Conservation (phyloP, 2,888 invertebrate species). For the Acanthosepion esculentum region DNA sequence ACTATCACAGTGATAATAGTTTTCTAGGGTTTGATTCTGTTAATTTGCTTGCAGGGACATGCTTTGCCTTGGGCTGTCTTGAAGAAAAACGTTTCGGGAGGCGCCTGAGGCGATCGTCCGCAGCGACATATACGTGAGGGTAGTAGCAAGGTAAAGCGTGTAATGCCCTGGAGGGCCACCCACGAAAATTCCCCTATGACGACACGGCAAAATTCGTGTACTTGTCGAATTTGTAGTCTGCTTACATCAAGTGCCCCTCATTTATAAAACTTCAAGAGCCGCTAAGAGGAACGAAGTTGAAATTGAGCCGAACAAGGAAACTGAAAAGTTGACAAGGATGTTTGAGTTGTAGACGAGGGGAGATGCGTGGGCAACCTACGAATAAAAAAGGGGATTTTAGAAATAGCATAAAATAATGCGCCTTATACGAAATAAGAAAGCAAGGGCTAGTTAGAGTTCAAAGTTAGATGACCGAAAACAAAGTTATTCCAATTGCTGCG, state of each 20-base stretch:
- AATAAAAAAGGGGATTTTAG: neutral
- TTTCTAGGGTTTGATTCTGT: neutral
- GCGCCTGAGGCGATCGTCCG: neutral
- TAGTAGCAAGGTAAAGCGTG: neutral
- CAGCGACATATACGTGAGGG: neutral
- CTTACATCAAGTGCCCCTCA: neutral
- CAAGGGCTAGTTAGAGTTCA: neutral
- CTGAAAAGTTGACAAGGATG: neutral
- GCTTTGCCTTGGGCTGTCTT: neutral
- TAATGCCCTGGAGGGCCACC: neutral
- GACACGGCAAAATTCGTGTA: neutral
- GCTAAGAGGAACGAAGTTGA: neutral
- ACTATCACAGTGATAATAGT: neutral
- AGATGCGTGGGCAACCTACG: too few relatives aligned
- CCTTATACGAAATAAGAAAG: neutral
- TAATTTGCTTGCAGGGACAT: neutral
- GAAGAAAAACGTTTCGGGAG: neutral
- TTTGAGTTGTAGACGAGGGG: neutral
- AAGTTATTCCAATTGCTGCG: neutral
- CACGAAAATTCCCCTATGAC: neutral
- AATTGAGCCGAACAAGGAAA: neutral
- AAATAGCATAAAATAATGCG: neutral
- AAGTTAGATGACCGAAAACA: neutral
- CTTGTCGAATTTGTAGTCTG: neutral
- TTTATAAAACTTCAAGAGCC: neutral